Evolutionary conservation across 1,140 invertebrate species (phyloP), one percentile per base, ranked within the genome.

Genomic region (Drosophila bocki): DNA sequence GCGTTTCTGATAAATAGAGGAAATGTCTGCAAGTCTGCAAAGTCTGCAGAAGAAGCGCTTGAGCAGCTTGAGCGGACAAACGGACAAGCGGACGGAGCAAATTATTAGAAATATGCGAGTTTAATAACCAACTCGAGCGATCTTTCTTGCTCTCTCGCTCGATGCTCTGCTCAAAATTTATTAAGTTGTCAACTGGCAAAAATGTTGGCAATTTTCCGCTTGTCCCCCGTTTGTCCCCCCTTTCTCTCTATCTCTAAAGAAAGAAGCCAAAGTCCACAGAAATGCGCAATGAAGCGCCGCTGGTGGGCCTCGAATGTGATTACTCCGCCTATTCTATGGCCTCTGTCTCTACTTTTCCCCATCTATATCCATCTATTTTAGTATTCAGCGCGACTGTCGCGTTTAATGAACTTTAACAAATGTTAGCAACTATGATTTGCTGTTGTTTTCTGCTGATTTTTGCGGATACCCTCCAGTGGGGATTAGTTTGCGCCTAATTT

Each of bases 1-100:
- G 86, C 86, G 86, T 90, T 85, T 82, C 86, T 85, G 85, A 90
- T 90, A 90, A 90, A 85, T 85, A 85, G 82, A 90, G 86, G 85
- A 90, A 90, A 85, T 82, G 82, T 91, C 82, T 82, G 62, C 68
- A 57, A 57, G 45, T 42, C 72, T 45, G 42, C 63, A 47, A 39
- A 8, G 67, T 33, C 47, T 35, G 32, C 47, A 22, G 29, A n/a
- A 39, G 44, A 47, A 63, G 35, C 54, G 47, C 47, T 48, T 48
- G 47, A 29, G 57, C 61, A 33, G 56, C 35, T 37, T 54, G 13
- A 64, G 50, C 41, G 41, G 41, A 47, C 41, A 22, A 51, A 13
- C 35, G 29, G 67, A 70, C 44, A 39, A 17, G 63, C 54, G 71
- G 80, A 65, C 62, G 29, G 72, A 75, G 77, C 75, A 84, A 88